phyloP scores from a whole-genome alignment of 1,140 invertebrate species.

The Nylanderia fulva region DNA sequence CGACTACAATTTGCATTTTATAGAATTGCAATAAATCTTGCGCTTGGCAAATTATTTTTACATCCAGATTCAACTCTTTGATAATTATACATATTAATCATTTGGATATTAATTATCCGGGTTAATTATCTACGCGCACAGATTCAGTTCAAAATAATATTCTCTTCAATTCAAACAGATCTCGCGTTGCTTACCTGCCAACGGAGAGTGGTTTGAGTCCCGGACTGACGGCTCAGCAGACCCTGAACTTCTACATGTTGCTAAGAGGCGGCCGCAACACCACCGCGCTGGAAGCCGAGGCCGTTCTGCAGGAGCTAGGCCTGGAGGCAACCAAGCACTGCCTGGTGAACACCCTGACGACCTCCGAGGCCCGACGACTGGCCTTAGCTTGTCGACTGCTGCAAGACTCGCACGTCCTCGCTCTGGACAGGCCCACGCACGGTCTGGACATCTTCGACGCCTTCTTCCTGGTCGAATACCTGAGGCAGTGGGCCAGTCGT shows the following conservation, averaged over 20 bases:
- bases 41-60: no score
- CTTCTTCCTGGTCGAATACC: conserved; percentile 97
- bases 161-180: conserved; percentile 74
- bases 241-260: conserved; percentile 92
- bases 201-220: conserved; percentile 86
- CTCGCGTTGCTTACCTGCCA: conserved; percentile 82
- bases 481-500: conserved; percentile 96
- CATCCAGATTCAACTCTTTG: no score
- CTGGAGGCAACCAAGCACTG: conserved; percentile 92
- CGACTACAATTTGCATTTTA: no score
- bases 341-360: conserved; percentile 90
- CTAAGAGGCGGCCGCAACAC: conserved; percentile 87
- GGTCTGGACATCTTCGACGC: conserved; percentile 99
- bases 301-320: conserved; percentile 93
- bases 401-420: conserved; percentile 93
- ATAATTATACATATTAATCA: not conserved
- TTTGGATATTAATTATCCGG: not conserved
- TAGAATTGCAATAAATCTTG: no score
- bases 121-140: not conserved
- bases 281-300: conserved; percentile 81
- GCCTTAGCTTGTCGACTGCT: conserved; percentile 95
- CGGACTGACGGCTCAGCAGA: conserved; percentile 93
- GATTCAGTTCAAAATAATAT: not conserved
- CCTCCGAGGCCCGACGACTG: conserved; percentile 93
- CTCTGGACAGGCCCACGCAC: conserved; percentile 95